Evolutionary conservation across 2,888 invertebrate genomes (phyloP), one percentile per base, ranked within the genome.

Genomic region (Xestia c-nigrum): DNA sequence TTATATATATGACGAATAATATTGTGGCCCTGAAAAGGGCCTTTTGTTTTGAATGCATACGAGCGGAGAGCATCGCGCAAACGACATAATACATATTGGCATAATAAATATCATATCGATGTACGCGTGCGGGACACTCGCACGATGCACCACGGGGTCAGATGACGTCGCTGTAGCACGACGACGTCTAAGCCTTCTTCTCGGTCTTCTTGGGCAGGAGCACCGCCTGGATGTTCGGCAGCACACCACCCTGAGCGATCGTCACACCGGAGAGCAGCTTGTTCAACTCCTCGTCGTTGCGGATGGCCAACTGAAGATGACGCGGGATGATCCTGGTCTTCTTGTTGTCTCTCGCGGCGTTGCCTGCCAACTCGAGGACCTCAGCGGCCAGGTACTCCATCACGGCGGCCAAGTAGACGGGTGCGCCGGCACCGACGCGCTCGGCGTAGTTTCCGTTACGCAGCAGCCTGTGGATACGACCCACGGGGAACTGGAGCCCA

Each of bases 241-340:
- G 93, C 1, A 98, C 98, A 91, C 98, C 98, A 85, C 98, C 98
- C 94, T 98, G 98, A 57, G 98, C 98, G 90, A 98, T 98, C 57
- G 98, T 98, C 14, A 98, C 98, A 52, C 98, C 98, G 1, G 97
- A 97, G 38, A 98, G 93, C 3, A 98, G 94, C 92, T 98, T 98
- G 94, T 98, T 98, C 91, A 98, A 95, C 91, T 98, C 98, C 90
- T 98, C 98, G 92, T 98, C 98, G 92, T 98, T 98, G 65, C 98
- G 96, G 85, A 98, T 98, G 69, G 98, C 98, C 87, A 98, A 90
- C 91, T 98, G 98, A 21, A 98, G 94, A 93, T 64, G 98, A 79
- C 98, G 97, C 0, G 98, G 98, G 84, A 98, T 98, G 90, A 24
- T 57, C 70, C 43, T 66, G n/a, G 59, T 64, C 46, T 69, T 50